A percentile compares a stretch with the other conserved stretches of the same genome.
These are phyloP conservation scores for Thalassophryne amazonica DNA, from an alignment of 2,797 vertebrate species.

Conservation along the genomic window DNA sequence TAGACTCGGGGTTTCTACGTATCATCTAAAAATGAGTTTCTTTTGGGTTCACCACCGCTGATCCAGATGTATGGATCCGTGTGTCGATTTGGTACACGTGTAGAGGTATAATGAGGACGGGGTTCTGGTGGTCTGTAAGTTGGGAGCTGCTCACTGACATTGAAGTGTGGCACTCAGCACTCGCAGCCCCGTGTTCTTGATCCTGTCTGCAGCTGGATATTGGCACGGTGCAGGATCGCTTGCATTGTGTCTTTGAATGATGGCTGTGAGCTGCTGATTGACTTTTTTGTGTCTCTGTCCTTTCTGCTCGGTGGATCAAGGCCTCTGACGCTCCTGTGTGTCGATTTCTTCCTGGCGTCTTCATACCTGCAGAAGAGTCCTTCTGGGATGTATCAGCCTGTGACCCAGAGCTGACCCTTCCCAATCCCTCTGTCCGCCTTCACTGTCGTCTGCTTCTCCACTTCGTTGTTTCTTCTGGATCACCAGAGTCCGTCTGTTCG, in stretches of 20 bases:
- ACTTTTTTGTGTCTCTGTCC: slow-evolving; percentile 24
- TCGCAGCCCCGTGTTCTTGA: no score
- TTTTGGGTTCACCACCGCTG: no score
- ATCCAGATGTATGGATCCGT: no score
- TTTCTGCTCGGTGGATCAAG: slow-evolving; percentile 42
- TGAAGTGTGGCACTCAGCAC: no score
- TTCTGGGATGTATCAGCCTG: slow-evolving; percentile 14
- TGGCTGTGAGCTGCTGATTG: slow-evolving; percentile 33
- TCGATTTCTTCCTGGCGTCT: slow-evolving; percentile 33
- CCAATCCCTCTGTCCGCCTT: not conserved
- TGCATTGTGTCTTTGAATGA: not conserved
- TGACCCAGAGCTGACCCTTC: slow-evolving; percentile 31
- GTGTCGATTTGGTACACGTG: no score
- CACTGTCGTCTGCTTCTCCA: not conserved
- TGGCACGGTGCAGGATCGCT: no score
- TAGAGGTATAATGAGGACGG: no score
- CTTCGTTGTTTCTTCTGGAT: not conserved
- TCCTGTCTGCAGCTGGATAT: no score
- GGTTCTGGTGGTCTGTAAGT: no score
- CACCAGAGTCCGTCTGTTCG: not conserved
- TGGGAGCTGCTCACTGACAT: no score
- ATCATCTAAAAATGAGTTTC: no score
- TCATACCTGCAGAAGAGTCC: slow-evolving; percentile 36
- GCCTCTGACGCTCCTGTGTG: slow-evolving; percentile 9
- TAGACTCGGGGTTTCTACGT: no score